A percentile compares a stretch with the other conserved stretches of the same genome.
phyloP scores from a whole-genome alignment of 2,797 vertebrate genomes.

The Tragopan temminckii region DNA sequence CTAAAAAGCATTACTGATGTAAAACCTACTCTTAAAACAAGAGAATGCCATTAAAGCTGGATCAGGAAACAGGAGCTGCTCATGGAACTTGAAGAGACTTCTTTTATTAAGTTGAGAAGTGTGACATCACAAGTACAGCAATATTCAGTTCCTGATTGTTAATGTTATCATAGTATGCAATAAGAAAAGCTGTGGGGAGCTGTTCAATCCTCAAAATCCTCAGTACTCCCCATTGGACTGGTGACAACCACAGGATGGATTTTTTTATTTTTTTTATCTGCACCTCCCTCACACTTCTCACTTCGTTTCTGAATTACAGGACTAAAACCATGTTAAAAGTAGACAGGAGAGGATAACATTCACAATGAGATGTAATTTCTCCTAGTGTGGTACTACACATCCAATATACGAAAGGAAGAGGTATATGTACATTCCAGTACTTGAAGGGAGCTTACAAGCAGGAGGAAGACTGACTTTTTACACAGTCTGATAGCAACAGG shows the following conservation, averaged over 20 bases:
- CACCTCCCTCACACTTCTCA: background rate
- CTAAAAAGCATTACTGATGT: accelerated
- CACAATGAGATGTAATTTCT: background rate
- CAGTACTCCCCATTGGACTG: background rate
- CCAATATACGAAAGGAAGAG: background rate
- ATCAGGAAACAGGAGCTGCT: background rate
- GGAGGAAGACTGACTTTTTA: too few species aligned
- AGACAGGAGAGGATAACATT: background rate
- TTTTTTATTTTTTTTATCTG: background rate
- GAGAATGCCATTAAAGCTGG: background rate
- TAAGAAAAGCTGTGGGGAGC: background rate
- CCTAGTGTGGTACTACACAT: background rate
- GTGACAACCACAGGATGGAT: background rate
- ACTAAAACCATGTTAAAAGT: background rate
- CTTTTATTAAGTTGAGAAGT: background rate
- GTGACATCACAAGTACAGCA: background rate
- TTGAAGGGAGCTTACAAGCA: too few species aligned
- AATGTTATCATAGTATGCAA: background rate
- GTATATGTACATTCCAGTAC: background rate
- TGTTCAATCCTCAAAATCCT: background rate
- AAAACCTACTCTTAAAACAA: background rate
- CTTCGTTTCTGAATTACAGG: background rate
- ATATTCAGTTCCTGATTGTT: background rate
- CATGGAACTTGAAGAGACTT: background rate
- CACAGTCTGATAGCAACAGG: too few species aligned